Conservation (phyloP, 2,113 vertebrate species). For the Platichthys flesus region DNA sequence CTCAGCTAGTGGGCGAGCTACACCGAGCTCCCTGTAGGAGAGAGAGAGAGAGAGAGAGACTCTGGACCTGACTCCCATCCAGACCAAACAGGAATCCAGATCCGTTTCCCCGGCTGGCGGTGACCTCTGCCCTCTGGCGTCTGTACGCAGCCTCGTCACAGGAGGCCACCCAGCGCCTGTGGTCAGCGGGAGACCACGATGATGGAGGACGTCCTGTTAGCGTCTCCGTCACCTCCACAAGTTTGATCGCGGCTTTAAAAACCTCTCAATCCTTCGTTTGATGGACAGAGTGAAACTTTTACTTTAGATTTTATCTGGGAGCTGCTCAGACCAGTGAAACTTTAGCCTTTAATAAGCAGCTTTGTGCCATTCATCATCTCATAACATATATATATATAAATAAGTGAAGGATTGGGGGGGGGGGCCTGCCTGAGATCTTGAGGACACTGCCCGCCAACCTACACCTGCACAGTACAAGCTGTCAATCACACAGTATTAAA, state of each 20-base stretch:
- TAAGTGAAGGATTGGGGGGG: too few relatives aligned
- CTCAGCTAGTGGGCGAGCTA: conserved; percentile 28
- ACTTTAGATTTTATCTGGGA: conserved; percentile 4
- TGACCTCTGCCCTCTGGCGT: conserved; percentile 64
- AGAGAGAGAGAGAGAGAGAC: conserved; percentile 6
- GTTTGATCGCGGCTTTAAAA: background rate
- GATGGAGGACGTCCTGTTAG: conserved; percentile 32
- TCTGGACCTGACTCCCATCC: conserved; percentile 43
- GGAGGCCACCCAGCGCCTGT: conserved; percentile 65
- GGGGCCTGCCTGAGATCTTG: too few relatives aligned
- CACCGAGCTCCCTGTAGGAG: conserved; percentile 12
- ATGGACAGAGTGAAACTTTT: background rate
- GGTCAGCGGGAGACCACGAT: conserved; percentile 28
- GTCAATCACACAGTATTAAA: background rate
- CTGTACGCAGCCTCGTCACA: background rate
- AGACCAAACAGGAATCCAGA: conserved; percentile 72
- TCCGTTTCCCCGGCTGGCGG: conserved; percentile 21
- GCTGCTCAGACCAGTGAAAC: background rate
- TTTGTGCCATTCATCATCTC: too few relatives aligned
- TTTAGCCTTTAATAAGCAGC: background rate
- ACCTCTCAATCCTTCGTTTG: background rate
- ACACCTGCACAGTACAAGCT: background rate
- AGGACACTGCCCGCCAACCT: too few relatives aligned
- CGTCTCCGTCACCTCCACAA: background rate
- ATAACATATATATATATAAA: too few relatives aligned